Percentiles rank a stretch among this genome's conserved stretches.
These are phyloP conservation scores for Chelon auratus DNA, from an alignment of 2,797 vertebrate species.

Conservation along the genomic window DNA sequence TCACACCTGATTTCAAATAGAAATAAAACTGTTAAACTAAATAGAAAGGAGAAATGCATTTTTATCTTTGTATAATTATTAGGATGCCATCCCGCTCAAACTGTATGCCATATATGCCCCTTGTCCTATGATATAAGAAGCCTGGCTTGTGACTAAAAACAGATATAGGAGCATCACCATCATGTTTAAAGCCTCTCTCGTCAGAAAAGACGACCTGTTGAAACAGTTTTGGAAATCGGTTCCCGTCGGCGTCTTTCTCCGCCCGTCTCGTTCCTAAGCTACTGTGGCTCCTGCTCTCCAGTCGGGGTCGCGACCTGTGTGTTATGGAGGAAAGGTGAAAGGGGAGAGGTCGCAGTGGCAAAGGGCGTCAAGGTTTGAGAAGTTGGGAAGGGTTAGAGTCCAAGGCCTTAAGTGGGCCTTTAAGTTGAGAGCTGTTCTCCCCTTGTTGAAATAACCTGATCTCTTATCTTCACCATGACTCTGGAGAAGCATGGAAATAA, in stretches of 20 bases:
- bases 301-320: slow-evolving; percentile 69
- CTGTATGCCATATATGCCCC: neutral
- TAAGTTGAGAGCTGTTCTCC: slow-evolving; percentile 53
- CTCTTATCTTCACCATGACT: slow-evolving; percentile 37
- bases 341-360: slow-evolving; percentile 64
- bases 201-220: neutral
- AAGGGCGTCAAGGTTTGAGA: slow-evolving; percentile 36
- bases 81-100: neutral
- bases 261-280: slow-evolving; percentile 48
- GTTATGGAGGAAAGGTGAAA: slow-evolving; percentile 71
- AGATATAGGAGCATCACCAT: neutral
- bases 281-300: slow-evolving; percentile 61
- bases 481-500: slow-evolving; percentile 6
- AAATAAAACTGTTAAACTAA: neutral
- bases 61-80: neutral
- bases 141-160: neutral
- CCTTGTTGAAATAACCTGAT: slow-evolving; percentile 51
- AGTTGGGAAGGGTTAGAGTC: slow-evolving; percentile 32
- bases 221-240: neutral
- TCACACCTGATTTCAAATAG: neutral
- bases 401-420: slow-evolving; percentile 63
- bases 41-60: neutral
- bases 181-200: neutral
- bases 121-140: neutral
- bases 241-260: slow-evolving; percentile 18